Evolutionary conservation across 2,113 vertebrate genomes (phyloP), one percentile per base, ranked within the genome.

Genomic region (Hiodon tergisus): DNA sequence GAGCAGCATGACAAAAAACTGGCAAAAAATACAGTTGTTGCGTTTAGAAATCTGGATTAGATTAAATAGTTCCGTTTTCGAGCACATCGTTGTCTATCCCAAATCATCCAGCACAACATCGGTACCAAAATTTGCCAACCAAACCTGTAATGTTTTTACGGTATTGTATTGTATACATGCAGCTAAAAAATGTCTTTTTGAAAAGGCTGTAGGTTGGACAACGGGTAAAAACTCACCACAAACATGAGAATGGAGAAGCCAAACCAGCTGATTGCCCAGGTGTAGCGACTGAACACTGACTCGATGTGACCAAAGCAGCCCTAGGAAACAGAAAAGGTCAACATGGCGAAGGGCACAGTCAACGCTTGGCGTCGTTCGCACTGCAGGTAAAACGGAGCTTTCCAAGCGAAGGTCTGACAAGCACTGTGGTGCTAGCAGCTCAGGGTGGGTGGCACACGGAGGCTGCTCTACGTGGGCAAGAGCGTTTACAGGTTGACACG

Each of bases 241-340:
- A 90, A 86, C 88, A 93, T 92, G 53, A 92, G 89, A 72, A 93
- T 89, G 9, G 92, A 85, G 52, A 93, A 93, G 2, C 92, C 92
- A 2, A 91, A 93, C 92, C 92, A 93, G 0, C 90, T 89, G 66
- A 92, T 80, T 2, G 89, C 88, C 92, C 92, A 93, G 0, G 91
- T 89, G 60, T 93, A 93, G 67, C 82, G 86, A 80, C 89, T 79
- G 0, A 93, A 87, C 55, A 86, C 86, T 0, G 88, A 85, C 48
- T 85, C 71, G 2, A 93, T 91, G 82, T 92, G 80, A 10, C 82
- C 80, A 4, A 90, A 92, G 79, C 92, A 93, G 47, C 92, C 92
- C 89, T 90, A 77, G 14, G 67, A n/a, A 78, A 16, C 57, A 7
- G 14, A 48, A 14, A 67, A 16, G 52, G 50, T 48, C 59, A 14